Conservation (phyloP, 2,113 vertebrate genomes). For the Oryzias curvinotus region DNA sequence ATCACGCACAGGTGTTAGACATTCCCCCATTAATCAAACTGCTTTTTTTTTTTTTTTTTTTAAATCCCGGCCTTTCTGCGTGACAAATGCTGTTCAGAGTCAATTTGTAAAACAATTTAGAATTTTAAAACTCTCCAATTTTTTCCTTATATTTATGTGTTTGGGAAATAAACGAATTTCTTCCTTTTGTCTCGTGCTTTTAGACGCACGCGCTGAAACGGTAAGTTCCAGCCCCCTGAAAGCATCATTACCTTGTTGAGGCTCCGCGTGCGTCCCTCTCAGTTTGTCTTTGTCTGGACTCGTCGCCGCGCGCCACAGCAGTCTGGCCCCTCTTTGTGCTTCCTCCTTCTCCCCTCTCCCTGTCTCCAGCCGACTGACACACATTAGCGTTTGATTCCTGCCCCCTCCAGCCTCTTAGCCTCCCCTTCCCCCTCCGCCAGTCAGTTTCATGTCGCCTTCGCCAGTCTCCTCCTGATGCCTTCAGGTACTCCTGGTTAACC, state of each 20-base stretch:
- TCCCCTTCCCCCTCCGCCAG: conserved; percentile 34
- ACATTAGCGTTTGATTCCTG: conserved; percentile 16
- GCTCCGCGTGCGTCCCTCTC: conserved; percentile 13
- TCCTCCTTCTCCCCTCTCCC: conserved; percentile 7
- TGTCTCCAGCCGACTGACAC: conserved; percentile 16
- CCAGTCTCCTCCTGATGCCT: conserved; percentile 32
- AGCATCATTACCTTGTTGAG: conserved; percentile 42
- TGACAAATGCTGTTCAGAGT: no score
- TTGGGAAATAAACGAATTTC: neutral
- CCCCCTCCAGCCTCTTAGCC: conserved; percentile 28
- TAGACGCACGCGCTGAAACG: neutral
- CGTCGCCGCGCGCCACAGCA: neutral
- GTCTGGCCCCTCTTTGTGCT: neutral
- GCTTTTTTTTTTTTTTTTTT: no score
- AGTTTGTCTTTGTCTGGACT: conserved; percentile 10
- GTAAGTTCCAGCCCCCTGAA: neutral
- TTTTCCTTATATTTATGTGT: neutral
- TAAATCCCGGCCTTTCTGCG: no score
- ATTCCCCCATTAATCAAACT: no score
- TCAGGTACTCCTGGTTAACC: conserved; percentile 34
- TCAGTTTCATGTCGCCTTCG: conserved; percentile 13
- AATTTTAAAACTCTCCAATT: neutral
- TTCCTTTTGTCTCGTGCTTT: neutral
- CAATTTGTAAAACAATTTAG: no score
- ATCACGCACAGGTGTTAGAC: no score